Evolutionary conservation across 2,888 invertebrate species (phyloP).

Genomic region (Eupithecia abbreviata): DNA sequence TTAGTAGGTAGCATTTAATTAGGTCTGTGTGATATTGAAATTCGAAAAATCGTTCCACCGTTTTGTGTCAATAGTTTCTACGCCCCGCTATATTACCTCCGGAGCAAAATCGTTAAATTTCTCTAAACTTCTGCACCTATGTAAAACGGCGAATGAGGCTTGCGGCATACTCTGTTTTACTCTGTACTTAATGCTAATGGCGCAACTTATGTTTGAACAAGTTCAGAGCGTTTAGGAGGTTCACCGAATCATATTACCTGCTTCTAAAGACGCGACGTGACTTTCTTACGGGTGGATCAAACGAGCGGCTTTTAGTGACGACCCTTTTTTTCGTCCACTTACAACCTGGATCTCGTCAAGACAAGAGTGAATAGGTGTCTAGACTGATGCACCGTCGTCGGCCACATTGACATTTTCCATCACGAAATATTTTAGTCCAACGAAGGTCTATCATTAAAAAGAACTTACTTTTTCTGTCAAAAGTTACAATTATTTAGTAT

Average conservation of each 20-base stretch:
- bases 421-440: too few species aligned
- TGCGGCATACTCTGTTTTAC: slow-evolving; percentile 21
- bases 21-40: neutral
- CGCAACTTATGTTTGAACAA: slow-evolving; percentile 27
- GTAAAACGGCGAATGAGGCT: slow-evolving; percentile 24
- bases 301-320: neutral
- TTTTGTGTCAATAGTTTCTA: neutral
- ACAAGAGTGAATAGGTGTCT: too few species aligned
- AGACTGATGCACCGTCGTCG: too few species aligned
- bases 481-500: neutral
- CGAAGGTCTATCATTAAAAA: too few species aligned
- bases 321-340: neutral
- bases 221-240: slow-evolving; percentile 27
- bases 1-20: too few species aligned
- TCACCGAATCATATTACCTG: slow-evolving; percentile 30
- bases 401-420: too few species aligned
- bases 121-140: slow-evolving; percentile 18
- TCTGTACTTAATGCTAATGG: slow-evolving; percentile 27
- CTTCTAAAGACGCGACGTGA: slow-evolving; percentile 16
- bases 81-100: neutral
- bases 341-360: too few species aligned
- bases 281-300: neutral
- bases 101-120: slow-evolving; percentile 11
- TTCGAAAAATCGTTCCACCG: neutral
- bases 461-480: neutral